Base-by-base conservation (phyloP, 2,113 vertebrate species). In the Geococcyx californianus region DNA sequence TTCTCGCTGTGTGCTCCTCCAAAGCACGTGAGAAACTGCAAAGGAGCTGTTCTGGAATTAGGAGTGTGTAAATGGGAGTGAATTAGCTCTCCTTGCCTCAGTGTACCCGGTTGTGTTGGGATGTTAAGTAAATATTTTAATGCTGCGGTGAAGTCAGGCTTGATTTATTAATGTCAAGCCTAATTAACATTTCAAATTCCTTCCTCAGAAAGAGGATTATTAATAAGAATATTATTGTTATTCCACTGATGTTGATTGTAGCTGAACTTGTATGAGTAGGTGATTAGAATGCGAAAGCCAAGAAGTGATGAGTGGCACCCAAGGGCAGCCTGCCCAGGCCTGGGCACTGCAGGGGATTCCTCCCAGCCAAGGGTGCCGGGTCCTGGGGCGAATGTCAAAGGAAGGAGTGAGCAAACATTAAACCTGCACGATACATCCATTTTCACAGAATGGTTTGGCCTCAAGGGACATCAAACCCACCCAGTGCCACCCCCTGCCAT, bases 61-160 rank as follows among this genome's bases (percentile, higher is more conserved):
- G 78, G 51, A 16, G 79, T 38, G 87, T 67, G 82, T n/a, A 51
- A 85, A 51, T 47, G 91, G 29, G 52, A 84, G 82, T 4, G 26
- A 85, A 80, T 88, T 55, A 84, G 24, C 85, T 88, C 82, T 44
- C 81, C 73, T 62, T 93, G 93, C 96, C 94, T 95, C 93, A 62
- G 76, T 81, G 76, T 96, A 69, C 92, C 88, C 47, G 9, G 63
- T 77, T 78, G 85, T 47, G 72, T n/a, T 38, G 13, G 2, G 44
- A 26, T 4, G 26, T 7, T 34, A 17, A 21, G 63, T 16, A 26
- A 89, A 62, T 3, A 69, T 63, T 54, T 49, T 11, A 64, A 63
- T 64, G 34, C 78, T 28, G 83, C 8, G 36, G 51, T 40, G 85
- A 86, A 74, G 52, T 45, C 72, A 82, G 91, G 73, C 17, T 91